A percentile compares a stretch with the other conserved stretches of the same genome.
phyloP scores from a whole-genome alignment of 2,797 vertebrate genomes.

The Oreortyx pictus region DNA sequence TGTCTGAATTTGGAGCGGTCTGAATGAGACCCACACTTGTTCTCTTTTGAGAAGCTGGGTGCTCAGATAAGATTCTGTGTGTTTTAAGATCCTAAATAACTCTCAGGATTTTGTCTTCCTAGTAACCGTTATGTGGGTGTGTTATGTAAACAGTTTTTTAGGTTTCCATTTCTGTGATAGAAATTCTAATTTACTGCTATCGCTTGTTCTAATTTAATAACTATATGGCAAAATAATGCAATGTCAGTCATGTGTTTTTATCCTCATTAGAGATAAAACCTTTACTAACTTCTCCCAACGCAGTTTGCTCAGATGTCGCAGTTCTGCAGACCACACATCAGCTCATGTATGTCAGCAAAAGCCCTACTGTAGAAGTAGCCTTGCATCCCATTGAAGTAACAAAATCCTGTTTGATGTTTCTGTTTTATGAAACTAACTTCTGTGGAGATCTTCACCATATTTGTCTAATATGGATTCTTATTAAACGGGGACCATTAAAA shows the following conservation, averaged over 20 bases:
- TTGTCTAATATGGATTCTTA: background rate
- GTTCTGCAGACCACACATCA: background rate
- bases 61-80: background rate
- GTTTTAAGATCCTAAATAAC: background rate
- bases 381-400: background rate
- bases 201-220: background rate
- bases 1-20: background rate
- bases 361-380: no score
- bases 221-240: background rate
- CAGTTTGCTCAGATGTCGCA: background rate
- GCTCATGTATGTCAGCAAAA: background rate
- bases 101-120: background rate
- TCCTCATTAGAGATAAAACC: background rate
- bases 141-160: no score
- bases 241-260: background rate
- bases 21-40: background rate
- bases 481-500: background rate
- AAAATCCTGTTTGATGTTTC: background rate
- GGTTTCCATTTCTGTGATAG: background rate
- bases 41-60: background rate
- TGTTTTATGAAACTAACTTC: background rate
- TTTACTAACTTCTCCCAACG: background rate
- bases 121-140: background rate
- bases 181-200: background rate
- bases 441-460: background rate